phyloP scores from a whole-genome alignment of 2,888 invertebrate species.

The Thymelicus sylvestris region DNA sequence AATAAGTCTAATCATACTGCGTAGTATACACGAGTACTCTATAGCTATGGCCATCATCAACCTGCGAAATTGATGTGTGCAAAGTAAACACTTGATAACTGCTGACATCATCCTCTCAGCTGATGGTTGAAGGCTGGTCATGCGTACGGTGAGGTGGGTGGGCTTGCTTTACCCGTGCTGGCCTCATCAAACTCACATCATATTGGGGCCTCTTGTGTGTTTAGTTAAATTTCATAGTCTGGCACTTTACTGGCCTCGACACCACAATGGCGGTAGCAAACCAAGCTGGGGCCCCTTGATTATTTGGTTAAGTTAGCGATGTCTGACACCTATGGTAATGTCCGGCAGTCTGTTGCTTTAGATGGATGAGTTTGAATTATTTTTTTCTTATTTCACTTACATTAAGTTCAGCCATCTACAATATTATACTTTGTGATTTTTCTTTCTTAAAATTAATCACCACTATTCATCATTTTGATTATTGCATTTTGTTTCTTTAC shows the following conservation, averaged over 20 bases:
- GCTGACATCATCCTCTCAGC: slow-evolving; percentile 77
- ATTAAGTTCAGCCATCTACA: no score
- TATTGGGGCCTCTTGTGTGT: slow-evolving; percentile 33
- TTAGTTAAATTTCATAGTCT: slow-evolving; percentile 32
- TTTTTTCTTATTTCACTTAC: no score
- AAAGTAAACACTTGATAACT: slow-evolving; percentile 64
- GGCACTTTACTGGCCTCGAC: slow-evolving; percentile 14
- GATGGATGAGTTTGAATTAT: no score
- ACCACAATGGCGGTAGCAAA: slow-evolving; percentile 9
- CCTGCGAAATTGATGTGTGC: slow-evolving; percentile 44
- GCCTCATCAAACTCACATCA: slow-evolving; percentile 49
- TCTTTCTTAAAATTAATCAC: no score
- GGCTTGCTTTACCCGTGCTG: slow-evolving; percentile 52
- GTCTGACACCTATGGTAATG: slow-evolving; percentile 29
- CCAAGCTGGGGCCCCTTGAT: slow-evolving; percentile 29
- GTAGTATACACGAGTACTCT: slow-evolving; percentile 38
- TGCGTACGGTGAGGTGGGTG: slow-evolving; percentile 41
- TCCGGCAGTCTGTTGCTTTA: slow-evolving; percentile 33
- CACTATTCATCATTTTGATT: no score
- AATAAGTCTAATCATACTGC: slow-evolving; percentile 39
- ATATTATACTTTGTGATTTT: no score
- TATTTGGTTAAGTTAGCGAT: slow-evolving; percentile 26
- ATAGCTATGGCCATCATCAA: slow-evolving; percentile 38
- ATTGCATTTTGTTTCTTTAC: no score
- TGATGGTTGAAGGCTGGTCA: slow-evolving; percentile 81